Conservation (phyloP, 2,888 invertebrate genomes). For the Diploptera punctata region DNA sequence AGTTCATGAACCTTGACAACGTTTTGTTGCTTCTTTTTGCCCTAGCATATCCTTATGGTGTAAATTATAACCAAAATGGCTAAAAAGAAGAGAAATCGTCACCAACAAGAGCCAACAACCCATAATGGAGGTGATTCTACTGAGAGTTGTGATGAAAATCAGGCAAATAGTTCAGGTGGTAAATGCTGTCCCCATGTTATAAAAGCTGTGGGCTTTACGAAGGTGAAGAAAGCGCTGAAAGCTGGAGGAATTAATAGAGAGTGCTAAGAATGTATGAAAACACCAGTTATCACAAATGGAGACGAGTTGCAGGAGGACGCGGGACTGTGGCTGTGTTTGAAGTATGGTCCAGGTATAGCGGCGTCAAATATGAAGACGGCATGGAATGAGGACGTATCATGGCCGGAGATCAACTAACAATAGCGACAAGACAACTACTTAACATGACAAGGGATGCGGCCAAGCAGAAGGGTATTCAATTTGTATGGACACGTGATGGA, state of each 20-base stretch:
- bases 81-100: conserved; percentile 66
- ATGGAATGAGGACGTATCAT: too few species aligned
- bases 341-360: too few species aligned
- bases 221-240: conserved; percentile 65
- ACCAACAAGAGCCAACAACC: conserved; percentile 69
- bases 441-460: too few species aligned
- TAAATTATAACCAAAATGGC: conserved; percentile 31
- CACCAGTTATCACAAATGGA: neutral
- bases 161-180: conserved; percentile 16
- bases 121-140: conserved; percentile 70
- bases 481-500: too few species aligned
- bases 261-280: conserved; percentile 66
- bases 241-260: conserved; percentile 60
- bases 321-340: conserved; percentile 77
- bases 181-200: conserved; percentile 68
- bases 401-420: too few species aligned
- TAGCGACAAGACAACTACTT: too few species aligned
- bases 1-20: conserved; percentile 12
- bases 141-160: conserved; percentile 72
- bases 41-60: too few species aligned
- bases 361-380: too few species aligned
- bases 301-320: neutral
- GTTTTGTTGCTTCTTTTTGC: neutral
- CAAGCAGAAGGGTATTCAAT: too few species aligned
- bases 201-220: conserved; percentile 69